Base-by-base conservation (phyloP, 2,797 vertebrate genomes). In the Cuculus canorus region DNA sequence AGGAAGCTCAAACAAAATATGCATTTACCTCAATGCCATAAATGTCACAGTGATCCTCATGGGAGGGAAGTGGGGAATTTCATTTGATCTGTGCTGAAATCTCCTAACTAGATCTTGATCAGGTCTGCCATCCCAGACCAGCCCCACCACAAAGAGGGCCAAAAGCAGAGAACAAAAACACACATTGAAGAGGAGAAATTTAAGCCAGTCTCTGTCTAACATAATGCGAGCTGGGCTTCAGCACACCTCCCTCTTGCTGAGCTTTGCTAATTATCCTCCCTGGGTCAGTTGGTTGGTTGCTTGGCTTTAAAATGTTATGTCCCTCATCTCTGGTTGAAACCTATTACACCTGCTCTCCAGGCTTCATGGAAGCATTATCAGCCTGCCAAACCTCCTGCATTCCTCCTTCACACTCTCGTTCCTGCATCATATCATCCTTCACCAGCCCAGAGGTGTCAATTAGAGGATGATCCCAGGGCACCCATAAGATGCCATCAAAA, bases 221-320 rank as follows among this genome's bases (percentile, higher is more conserved):
- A 6, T 32, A 68, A 35, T 37, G 22, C 1, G 33, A 71, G n/a
- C 2, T 64, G 37, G 16, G 24, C 28, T 63, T 86, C 50, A 28
- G 59, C 32, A 23, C 23, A 72, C 25, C 35, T 56, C n/a, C 18
- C 53, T 82, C 45, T 77, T 70, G 52, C 52, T 86, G 73, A 86
- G 45, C 41, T 92, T 86, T 70, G 37, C 24, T 72, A 82, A 84
- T 70, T 73, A 56, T 11, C 32, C 60, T 70, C 88, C 60, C 64
- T 82, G 45, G 21, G 25, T 80, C 4, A 3, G 4, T 8, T 41
- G 48, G 3, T 78, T 88, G 30, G 41, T 89, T 69, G 41, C 21
- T 78, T 81, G 77, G 54, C 54, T 92, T 86, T 82, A 88, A 90
- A 93, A 59, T 70, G 64, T 25, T 76, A 69, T 63, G 82, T 87